phyloP scores from a whole-genome alignment of 2,113 vertebrate species.

The Helogale parvula region DNA sequence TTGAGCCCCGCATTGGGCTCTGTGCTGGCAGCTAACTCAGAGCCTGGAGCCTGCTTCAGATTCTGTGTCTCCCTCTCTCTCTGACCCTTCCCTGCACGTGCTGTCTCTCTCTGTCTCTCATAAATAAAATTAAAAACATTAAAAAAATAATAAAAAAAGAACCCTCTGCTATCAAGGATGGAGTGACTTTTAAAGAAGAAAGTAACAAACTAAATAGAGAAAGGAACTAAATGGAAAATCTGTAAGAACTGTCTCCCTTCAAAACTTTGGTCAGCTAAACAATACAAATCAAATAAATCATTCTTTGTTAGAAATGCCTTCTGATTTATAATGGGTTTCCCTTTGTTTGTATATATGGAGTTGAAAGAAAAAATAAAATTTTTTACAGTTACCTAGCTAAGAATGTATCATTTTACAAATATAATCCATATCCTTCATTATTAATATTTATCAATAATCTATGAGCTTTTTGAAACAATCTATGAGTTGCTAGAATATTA shows the following conservation, averaged over 20 bases:
- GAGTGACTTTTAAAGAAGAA: not conserved
- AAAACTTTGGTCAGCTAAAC: not conserved
- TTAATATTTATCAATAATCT: not conserved
- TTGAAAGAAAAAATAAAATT: constrained; percentile 8
- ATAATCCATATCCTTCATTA: not conserved
- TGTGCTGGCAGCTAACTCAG: no score
- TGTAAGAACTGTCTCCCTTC: not conserved
- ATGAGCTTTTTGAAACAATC: not conserved
- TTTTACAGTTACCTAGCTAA: not conserved
- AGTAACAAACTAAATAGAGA: not conserved
- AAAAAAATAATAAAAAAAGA: no score
- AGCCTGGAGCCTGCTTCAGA: no score
- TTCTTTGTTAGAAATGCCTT: not conserved
- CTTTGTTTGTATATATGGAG: not conserved
- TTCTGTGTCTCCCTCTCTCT: no score
- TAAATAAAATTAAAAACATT: no score
- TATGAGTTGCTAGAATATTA: not conserved
- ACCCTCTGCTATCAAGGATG: no score
- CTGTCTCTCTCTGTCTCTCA: no score
- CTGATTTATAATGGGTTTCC: not conserved
- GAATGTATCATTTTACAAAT: not conserved
- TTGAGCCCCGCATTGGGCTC: no score
- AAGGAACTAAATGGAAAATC: not conserved
- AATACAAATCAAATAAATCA: not conserved
- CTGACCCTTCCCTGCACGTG: no score